Evolutionary conservation across 2,797 vertebrate species (phyloP).

Genomic region (Sebastes wilsoni): DNA sequence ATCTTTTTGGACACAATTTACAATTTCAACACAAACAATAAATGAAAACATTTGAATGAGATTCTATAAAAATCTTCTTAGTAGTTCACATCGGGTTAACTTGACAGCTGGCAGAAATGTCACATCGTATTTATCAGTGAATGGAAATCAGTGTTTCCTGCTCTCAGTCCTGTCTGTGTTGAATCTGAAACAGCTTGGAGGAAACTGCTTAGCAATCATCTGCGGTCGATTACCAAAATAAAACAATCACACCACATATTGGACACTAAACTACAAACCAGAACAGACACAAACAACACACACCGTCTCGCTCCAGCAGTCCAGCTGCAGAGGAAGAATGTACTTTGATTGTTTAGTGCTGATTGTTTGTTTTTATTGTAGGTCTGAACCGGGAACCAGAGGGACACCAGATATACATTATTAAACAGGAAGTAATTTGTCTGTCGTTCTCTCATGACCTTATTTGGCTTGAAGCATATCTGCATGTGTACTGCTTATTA

Average conservation of each 20-base stretch:
- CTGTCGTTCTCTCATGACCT: background rate
- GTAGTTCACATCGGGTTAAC: background rate
- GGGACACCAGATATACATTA: background rate
- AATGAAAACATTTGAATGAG: background rate
- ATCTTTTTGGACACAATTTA: no score
- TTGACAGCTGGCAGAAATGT: background rate
- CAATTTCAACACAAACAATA: background rate
- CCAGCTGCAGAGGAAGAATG: conserved; percentile 3
- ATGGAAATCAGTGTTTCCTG: background rate
- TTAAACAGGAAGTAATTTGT: background rate
- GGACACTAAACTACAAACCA: no score
- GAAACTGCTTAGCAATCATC: background rate
- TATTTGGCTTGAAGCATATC: background rate
- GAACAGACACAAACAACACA: background rate
- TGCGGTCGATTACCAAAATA: background rate
- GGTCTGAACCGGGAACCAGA: background rate
- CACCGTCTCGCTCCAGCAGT: background rate
- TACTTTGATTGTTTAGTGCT: background rate
- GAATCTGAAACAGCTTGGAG: background rate
- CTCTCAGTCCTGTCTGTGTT: background rate
- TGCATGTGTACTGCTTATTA: background rate
- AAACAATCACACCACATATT: background rate
- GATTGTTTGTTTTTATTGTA: conserved; percentile 15
- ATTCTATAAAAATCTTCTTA: background rate
- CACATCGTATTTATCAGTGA: background rate